Base-by-base conservation (phyloP, 2,888 invertebrate species). In the Eupithecia centaureata region DNA sequence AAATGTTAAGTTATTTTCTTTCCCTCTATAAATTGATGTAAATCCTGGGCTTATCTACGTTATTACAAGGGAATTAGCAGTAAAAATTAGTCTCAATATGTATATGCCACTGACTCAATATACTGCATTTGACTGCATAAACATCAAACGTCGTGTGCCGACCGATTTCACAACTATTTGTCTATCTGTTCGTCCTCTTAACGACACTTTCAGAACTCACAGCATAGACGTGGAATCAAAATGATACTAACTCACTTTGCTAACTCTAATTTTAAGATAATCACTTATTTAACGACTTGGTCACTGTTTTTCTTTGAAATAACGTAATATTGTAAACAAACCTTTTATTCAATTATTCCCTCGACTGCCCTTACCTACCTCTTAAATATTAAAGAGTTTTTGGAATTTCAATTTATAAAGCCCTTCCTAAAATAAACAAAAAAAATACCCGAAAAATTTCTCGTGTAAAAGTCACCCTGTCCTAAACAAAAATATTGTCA, bases 151-250 rank as follows among this genome's bases (percentile, higher is more conserved):
- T 77, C 60, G 85, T 82, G 86, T 88, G 86, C 80, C 79, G 85
- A 80, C 79, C 83, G 82, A 83, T 80, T 79, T 86, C 86, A 88
- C 89, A 84, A 81, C 83, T 88, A 83, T 72, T 85, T 84, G 90
- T 91, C 92, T 92, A 88, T 92, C 91, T 91, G 92, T 91, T 88
- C 91, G 88, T 89, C 90, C 89, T 47, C 10, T 90, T 89, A 92
- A 90, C 81, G 76, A 88, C 89, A 91, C 88, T 88, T 91, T 91
- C 88, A 82, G 77, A 80, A 91, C 91, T 92, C 84, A 92, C 77
- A 80, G 79, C 80, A 72, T 76, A 71, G 63, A 81, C 77, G 81
- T 85, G 77, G 82, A 84, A 81, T 85, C 83, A 82, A 87, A 88
- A 88, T 85, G 86, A 84, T 88, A 92, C 91, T 93, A 92, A 92